phyloP scores from a whole-genome alignment of 2,797 vertebrate genomes.

The Enteromius viviparus region DNA sequence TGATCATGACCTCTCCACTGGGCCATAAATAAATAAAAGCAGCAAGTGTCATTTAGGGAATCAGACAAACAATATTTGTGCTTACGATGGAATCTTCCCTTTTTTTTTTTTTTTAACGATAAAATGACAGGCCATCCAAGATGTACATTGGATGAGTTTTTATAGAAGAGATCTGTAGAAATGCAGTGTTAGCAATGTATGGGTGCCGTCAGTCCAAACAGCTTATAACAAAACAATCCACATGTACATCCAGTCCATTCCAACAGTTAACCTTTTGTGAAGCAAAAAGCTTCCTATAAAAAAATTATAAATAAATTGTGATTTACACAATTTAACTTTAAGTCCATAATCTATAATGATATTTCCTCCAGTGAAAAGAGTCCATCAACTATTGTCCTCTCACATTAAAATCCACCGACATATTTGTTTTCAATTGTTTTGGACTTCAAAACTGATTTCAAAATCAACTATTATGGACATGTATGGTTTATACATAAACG shows the following conservation, averaged over 20 bases:
- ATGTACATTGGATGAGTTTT: not conserved
- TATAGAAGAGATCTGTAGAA: not conserved
- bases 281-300: not conserved
- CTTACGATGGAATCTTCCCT: not conserved
- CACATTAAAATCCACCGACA: no score
- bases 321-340: not conserved
- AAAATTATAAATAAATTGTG: no score
- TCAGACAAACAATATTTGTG: not conserved
- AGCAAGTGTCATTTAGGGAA: conserved; percentile 14
- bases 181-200: not conserved
- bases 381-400: not conserved
- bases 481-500: not conserved
- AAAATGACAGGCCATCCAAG: not conserved
- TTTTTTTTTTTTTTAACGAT: no score
- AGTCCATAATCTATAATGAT: not conserved
- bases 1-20: conserved; percentile 32
- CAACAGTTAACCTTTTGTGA: not conserved
- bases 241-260: no score
- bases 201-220: not conserved
- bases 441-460: no score
- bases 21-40: conserved; percentile 52
- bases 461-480: no score
- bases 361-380: not conserved
- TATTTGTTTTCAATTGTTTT: no score
- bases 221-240: no score